A percentile compares a stretch with the other conserved stretches of the same genome.
These are phyloP conservation scores for Monodelphis domestica DNA, from an alignment of 2,797 vertebrate genomes.

Conservation along the genomic window DNA sequence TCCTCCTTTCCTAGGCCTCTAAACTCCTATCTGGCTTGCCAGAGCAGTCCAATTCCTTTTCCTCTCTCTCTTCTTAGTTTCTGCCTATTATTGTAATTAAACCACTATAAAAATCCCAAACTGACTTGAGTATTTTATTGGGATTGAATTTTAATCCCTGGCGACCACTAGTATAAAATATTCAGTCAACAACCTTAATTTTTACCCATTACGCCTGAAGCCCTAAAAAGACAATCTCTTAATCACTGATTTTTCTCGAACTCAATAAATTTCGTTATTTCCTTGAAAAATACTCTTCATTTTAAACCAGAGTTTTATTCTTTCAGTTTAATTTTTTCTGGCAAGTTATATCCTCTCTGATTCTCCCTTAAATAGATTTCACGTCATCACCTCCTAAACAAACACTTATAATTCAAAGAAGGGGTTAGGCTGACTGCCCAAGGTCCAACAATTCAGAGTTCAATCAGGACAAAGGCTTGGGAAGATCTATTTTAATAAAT, in stretches of 20 bases:
- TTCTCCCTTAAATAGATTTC: neutral
- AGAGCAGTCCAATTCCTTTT: no score
- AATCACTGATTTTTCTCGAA: neutral
- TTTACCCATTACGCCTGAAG: no score
- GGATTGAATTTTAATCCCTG: no score
- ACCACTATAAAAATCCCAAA: no score
- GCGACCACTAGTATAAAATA: no score
- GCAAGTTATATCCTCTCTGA: neutral
- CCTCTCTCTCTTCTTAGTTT: no score
- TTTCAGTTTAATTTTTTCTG: neutral
- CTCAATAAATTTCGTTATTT: neutral
- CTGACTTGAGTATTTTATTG: no score
- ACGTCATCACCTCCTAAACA: neutral
- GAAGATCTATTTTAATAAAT: neutral
- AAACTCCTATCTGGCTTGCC: no score
- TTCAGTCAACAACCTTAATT: no score
- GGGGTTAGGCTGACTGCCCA: neutral
- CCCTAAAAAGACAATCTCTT: neutral
- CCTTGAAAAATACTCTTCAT: neutral
- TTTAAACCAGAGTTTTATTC: neutral
- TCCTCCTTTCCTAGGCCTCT: no score
- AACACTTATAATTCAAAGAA: neutral
- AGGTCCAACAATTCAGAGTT: slow-evolving; percentile 10
- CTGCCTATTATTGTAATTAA: no score
- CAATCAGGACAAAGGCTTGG: neutral